A percentile compares a stretch with the other conserved stretches of the same genome.
These are phyloP conservation scores for Hippocampus guttulatus DNA, from an alignment of 2,113 vertebrate species.

Conservation along the genomic window DNA sequence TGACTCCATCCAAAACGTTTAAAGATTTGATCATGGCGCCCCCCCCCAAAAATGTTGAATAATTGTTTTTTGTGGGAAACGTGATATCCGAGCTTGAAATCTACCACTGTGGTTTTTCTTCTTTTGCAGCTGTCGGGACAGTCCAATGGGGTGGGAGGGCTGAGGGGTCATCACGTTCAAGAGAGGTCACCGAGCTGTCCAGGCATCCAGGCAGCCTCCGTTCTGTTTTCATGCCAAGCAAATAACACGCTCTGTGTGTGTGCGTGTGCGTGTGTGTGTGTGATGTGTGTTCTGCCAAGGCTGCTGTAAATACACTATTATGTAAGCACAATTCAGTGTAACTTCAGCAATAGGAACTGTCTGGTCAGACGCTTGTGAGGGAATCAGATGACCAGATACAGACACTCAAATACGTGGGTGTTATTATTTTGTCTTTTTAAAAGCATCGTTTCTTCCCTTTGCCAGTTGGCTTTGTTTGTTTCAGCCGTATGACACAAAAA, in stretches of 20 bases:
- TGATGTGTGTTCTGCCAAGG: conserved; percentile 59
- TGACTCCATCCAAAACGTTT: conserved; percentile 36
- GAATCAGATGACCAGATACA: conserved; percentile 11
- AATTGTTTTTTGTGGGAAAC: conserved; percentile 42
- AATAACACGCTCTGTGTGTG: conserved; percentile 45
- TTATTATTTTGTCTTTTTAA: not conserved
- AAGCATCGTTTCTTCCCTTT: not conserved
- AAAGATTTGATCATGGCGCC: conserved; percentile 44
- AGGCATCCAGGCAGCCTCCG: conserved; percentile 26
- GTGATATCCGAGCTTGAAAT: conserved; percentile 30
- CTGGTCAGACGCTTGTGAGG: conserved; percentile 16
- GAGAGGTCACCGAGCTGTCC: conserved; percentile 42
- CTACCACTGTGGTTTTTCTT: not conserved
- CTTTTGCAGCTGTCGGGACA: conserved; percentile 5
- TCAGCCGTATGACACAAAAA: not conserved
- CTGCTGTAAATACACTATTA: conserved; percentile 66
- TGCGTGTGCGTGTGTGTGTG: conserved; percentile 31
- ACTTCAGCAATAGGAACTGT: conserved; percentile 43
- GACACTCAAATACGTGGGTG: not conserved
- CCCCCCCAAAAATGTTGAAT: conserved; percentile 24
- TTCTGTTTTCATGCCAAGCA: conserved; percentile 58
- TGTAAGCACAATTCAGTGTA: conserved; percentile 58
- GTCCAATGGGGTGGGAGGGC: conserved; percentile 20
- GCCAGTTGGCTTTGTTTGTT: not conserved
- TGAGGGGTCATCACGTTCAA: conserved; percentile 44